These are phyloP conservation scores for Sparus aurata DNA, from an alignment of 2,797 vertebrate species.

Conservation along the genomic window DNA sequence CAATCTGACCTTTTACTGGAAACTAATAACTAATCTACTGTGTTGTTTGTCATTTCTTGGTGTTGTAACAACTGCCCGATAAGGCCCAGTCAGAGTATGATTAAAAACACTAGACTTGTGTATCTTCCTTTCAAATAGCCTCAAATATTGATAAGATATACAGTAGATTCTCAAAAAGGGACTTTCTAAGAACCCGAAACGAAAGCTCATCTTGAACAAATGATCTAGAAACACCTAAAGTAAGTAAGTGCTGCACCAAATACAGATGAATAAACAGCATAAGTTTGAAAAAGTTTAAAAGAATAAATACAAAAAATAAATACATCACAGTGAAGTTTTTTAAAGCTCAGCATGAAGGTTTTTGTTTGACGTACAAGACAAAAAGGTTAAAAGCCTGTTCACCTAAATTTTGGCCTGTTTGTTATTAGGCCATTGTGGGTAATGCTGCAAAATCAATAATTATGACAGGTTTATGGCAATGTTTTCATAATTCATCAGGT, in stretches of 20 bases:
- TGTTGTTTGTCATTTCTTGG: conserved; percentile 3
- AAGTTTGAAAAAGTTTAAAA: not conserved
- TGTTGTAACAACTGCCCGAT: not conserved
- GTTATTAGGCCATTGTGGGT: not conserved
- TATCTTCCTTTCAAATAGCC: not conserved
- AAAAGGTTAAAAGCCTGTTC: too few relatives aligned
- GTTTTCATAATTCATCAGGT: not conserved
- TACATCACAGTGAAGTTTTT: too few relatives aligned
- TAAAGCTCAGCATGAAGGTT: too few relatives aligned
- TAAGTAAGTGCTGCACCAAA: too few relatives aligned
- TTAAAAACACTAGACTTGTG: not conserved
- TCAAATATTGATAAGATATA: not conserved
- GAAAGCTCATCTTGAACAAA: not conserved
- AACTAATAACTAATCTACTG: not conserved
- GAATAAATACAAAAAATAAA: not conserved
- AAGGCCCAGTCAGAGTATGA: not conserved
- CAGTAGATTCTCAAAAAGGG: not conserved
- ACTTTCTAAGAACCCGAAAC: not conserved
- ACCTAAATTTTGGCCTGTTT: too few relatives aligned
- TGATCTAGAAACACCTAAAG: too few relatives aligned
- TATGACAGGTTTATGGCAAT: not conserved
- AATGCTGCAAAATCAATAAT: not conserved
- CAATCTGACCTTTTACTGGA: conserved; percentile 25
- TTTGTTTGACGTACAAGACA: too few relatives aligned
- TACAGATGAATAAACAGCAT: too few relatives aligned